Conservation (phyloP, 2,797 vertebrate species). For the Varecia variegata region DNA sequence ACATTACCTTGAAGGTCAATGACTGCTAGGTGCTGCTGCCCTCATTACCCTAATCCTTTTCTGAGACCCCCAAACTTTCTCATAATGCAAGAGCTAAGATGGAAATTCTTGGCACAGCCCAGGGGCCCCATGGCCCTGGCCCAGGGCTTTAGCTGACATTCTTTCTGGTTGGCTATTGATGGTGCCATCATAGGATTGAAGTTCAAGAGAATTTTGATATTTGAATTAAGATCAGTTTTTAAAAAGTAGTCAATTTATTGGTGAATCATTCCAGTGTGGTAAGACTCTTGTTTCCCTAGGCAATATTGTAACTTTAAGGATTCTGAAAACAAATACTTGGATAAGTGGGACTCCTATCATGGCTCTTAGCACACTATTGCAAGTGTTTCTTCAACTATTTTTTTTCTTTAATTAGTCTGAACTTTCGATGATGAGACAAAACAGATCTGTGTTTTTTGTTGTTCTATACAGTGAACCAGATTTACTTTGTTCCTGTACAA, state of each 20-base stretch:
- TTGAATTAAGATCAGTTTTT: neutral
- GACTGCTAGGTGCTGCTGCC: neutral
- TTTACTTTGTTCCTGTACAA: neutral
- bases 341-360: neutral
- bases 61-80: neutral
- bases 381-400: neutral
- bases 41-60: neutral
- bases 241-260: neutral
- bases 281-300: neutral
- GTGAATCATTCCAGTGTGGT: neutral
- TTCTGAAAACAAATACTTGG: neutral
- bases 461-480: neutral
- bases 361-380: neutral
- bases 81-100: neutral
- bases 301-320: neutral
- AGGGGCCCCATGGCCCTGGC: fast-evolving
- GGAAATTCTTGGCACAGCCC: neutral
- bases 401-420: neutral
- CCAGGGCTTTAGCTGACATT: neutral
- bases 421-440: neutral
- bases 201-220: neutral
- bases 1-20: neutral
- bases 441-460: neutral
- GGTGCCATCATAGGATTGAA: neutral
- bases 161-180: neutral